These are phyloP conservation scores for Ennomos erosarius DNA, from an alignment of 2,888 invertebrate species.

Conservation along the genomic window DNA sequence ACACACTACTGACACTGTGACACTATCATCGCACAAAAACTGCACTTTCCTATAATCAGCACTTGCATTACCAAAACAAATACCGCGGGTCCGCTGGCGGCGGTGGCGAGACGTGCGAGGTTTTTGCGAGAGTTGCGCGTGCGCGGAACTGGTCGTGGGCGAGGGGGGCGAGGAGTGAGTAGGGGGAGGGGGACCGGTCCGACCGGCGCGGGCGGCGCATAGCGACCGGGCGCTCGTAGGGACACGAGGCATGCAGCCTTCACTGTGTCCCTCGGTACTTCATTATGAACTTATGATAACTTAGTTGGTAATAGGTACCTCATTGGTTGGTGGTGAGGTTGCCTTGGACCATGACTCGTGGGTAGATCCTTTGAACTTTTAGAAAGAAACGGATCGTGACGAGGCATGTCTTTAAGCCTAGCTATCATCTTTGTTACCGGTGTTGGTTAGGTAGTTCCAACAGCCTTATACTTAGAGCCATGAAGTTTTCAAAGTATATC, in stretches of 20 bases:
- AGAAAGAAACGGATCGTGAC: no score
- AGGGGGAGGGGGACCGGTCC: conserved; percentile 38
- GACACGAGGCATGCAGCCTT: no score
- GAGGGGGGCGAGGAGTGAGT: conserved; percentile 24
- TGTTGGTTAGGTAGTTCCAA: no score
- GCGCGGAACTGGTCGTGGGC: conserved; percentile 30
- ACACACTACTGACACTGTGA: conserved; percentile 30
- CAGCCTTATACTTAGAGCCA: no score
- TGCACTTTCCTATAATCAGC: conserved; percentile 38
- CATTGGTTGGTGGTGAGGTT: no score
- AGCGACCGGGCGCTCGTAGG: conserved; percentile 12
- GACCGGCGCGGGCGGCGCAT: conserved; percentile 31
- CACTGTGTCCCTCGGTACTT: neutral
- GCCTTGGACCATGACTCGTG: no score
- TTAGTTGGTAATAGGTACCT: no score
- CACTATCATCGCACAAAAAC: conserved; percentile 37
- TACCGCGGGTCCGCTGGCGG: conserved; percentile 41
- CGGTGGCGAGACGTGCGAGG: conserved; percentile 40
- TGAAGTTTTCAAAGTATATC: no score
- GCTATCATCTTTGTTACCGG: no score
- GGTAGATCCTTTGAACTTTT: no score
- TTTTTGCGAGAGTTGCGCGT: conserved; percentile 52
- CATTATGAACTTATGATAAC: no score
- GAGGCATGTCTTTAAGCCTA: no score
- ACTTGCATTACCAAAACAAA: conserved; percentile 53